phyloP scores from a whole-genome alignment of 2,888 invertebrate species.

The Capitulum mitella region DNA sequence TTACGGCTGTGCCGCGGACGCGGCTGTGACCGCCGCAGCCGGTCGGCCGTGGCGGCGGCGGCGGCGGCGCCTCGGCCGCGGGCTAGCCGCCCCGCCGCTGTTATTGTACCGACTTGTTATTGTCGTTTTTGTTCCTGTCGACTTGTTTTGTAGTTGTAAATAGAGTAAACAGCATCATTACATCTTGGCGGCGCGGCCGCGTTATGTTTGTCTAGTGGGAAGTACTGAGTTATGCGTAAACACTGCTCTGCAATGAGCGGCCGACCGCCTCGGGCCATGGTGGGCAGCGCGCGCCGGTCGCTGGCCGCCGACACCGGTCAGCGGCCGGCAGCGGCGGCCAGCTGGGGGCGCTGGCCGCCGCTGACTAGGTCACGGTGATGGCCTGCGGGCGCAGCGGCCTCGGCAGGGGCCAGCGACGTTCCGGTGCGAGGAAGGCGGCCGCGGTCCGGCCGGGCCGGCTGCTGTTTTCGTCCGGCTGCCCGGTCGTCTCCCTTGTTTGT shows the following conservation, averaged over 20 bases:
- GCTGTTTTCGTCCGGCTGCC: neutral
- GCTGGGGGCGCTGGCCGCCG: neutral
- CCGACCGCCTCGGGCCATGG: too few species aligned
- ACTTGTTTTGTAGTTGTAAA: constrained; percentile 21
- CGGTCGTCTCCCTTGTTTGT: constrained; percentile 1
- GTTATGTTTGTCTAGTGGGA: constrained; percentile 9
- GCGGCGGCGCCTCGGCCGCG: too few species aligned
- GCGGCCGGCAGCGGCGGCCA: too few species aligned
- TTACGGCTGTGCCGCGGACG: too few species aligned
- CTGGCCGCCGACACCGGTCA: too few species aligned
- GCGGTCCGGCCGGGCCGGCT: neutral
- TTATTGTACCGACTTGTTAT: constrained; percentile 19
- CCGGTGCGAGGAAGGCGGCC: too few species aligned
- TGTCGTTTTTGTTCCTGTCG: constrained; percentile 23
- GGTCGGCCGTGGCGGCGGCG: too few species aligned
- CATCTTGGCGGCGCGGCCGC: neutral
- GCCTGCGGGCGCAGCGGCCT: neutral
- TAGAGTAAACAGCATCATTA: constrained; percentile 24
- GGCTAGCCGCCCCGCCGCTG: neutral
- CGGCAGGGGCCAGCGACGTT: too few species aligned
- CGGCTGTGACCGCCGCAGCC: too few species aligned
- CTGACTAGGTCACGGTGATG: too few species aligned
- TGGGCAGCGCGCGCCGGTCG: neutral
- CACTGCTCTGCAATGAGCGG: constrained; percentile 16
- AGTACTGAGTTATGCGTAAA: constrained; percentile 22